Evolutionary conservation across 2,888 invertebrate genomes (phyloP).

Genomic region (Cantharis flavilabris): DNA sequence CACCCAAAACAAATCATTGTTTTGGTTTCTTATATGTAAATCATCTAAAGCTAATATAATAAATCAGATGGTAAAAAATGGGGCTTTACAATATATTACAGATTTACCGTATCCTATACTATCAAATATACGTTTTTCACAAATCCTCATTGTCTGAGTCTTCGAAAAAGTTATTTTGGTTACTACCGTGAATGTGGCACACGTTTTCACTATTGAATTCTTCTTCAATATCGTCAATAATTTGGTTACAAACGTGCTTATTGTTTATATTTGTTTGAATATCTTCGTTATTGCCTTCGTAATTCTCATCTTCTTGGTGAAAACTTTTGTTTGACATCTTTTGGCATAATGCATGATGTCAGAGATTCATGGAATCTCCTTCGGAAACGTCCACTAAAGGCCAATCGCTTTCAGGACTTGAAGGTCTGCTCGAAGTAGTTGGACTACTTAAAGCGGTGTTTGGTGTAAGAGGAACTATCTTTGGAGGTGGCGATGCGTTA

Average conservation of each 20-base stretch:
- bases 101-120: background rate
- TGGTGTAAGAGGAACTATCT: constrained; percentile 35
- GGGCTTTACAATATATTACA: background rate
- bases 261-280: constrained; percentile 8
- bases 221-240: constrained; percentile 18
- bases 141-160: constrained; percentile 15
- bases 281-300: background rate
- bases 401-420: constrained; percentile 54
- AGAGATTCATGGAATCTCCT: constrained; percentile 40
- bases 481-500: constrained; percentile 62
- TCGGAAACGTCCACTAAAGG: constrained; percentile 50
- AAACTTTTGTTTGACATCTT: constrained; percentile 16
- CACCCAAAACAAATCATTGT: background rate
- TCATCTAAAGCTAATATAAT: background rate
- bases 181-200: constrained; percentile 21
- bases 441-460: constrained; percentile 42
- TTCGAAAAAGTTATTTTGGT: constrained; percentile 10
- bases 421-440: constrained; percentile 39
- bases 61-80: background rate
- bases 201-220: constrained; percentile 21
- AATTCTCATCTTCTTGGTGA: background rate
- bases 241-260: constrained; percentile 21
- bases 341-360: constrained; percentile 34
- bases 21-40: background rate
- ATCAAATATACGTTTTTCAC: constrained; percentile 9